Base-by-base conservation (phyloP, 2,888 invertebrate species). In the Rhingia campestris region DNA sequence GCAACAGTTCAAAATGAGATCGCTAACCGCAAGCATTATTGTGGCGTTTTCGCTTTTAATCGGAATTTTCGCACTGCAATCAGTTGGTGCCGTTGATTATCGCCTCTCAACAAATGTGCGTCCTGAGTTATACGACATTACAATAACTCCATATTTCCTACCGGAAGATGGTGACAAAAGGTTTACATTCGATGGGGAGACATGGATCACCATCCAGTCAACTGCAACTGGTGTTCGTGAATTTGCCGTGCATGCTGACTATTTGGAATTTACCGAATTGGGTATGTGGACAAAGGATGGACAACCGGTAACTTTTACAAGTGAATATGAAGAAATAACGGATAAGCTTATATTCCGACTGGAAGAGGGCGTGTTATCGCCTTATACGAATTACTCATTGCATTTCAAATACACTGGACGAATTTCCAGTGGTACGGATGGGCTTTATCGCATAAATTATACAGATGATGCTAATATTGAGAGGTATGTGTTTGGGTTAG, bases 191-290 rank as follows among this genome's bases (percentile, higher is more conserved):
- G 77, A 88, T 47, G 91, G 90, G 6, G 76, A 87, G 22, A 89
- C 90, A 0, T 81, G 91, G n/a, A 93, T 94, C 41, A 92, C 92
- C 2, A 88, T 94, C 61, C 88, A 92, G 90, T 91, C 92, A 0
- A 84, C 87, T 0, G 89, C 90, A 87, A 86, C 88, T 6, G 89
- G 92, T 77, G 91, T 93, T 0, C 88, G 75, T 0, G 88, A 92
- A 88, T 92, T 94, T 41, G 92, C 92, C 0, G 88, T 94, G 0
- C 93, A 94, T 80, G 90, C 92, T 3, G 88, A 88, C 22, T 58
- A 86, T 0, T 70, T 90, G 0, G 72, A 87, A 3, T 88, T 90
- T 30, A 43, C 6, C 0, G 54, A 66, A 0, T 69, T 87, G 14
- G 12, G 35, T 0, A 59, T 30, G 49, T 49, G 86, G 12, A 54